phyloP scores from a whole-genome alignment of 2,797 vertebrate genomes.

The Mus caroli region DNA sequence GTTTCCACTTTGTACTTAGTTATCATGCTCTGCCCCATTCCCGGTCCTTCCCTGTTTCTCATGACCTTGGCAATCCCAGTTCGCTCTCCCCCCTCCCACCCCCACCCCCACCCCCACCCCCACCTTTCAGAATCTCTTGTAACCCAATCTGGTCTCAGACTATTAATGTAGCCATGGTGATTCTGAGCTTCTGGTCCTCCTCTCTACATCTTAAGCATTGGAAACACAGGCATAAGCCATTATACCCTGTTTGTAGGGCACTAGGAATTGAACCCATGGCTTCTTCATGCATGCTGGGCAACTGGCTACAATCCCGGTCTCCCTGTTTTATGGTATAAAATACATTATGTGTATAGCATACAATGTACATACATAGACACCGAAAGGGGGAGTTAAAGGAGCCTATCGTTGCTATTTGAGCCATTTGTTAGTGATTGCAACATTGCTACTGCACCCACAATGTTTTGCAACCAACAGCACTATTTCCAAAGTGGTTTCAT shows the following conservation, averaged over 20 bases:
- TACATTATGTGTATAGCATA: background rate
- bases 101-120: too few species aligned
- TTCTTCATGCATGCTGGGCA: background rate
- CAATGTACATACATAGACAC: background rate
- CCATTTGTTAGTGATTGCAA: background rate
- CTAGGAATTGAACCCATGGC: background rate
- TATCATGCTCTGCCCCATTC: background rate
- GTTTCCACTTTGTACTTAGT: fast-evolving
- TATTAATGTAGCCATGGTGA: background rate
- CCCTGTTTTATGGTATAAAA: background rate
- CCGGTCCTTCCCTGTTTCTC: background rate
- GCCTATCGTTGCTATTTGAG: background rate
- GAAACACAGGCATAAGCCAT: background rate
- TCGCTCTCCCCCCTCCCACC: too few species aligned
- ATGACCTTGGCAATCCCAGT: background rate
- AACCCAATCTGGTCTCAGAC: background rate
- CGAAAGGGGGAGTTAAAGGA: background rate
- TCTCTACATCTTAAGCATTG: background rate
- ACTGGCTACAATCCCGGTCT: background rate
- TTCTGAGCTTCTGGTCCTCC: background rate
- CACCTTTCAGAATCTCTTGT: background rate
- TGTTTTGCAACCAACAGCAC: too few species aligned
- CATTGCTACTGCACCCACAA: background rate
- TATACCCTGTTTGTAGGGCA: background rate
- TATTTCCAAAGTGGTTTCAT: background rate